Evolutionary conservation across 2,888 invertebrate genomes (phyloP).

Genomic region (Bursaphelenchus okinawaensis): DNA sequence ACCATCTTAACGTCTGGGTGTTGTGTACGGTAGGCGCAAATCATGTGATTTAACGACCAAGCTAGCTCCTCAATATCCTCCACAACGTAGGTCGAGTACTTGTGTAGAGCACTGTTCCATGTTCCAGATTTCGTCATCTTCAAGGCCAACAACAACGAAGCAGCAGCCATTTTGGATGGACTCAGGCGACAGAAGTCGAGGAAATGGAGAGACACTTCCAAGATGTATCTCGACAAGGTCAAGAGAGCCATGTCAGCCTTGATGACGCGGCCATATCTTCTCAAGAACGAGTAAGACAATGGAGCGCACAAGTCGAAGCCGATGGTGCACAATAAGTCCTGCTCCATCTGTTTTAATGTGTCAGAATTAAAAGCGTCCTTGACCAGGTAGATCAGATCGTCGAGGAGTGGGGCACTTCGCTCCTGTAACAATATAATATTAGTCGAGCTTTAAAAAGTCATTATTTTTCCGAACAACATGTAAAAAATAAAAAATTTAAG

Average conservation of each 20-base stretch:
- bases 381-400: conserved; percentile 93
- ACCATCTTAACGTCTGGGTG: conserved; percentile 29
- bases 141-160: conserved; percentile 78
- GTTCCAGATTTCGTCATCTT: conserved; percentile 65
- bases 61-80: conserved; percentile 43
- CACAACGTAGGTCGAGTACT: conserved; percentile 43
- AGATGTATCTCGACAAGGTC: conserved; percentile 85
- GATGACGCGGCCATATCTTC: conserved; percentile 74
- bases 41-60: conserved; percentile 47
- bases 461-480: neutral
- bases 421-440: conserved; percentile 66
- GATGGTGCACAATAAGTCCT: conserved; percentile 73
- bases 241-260: conserved; percentile 77
- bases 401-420: conserved; percentile 82
- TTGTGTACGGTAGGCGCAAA: conserved; percentile 16
- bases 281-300: conserved; percentile 89
- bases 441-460: neutral
- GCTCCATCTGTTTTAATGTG: conserved; percentile 79
- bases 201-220: conserved; percentile 87
- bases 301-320: conserved; percentile 89
- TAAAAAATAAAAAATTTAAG: too few species aligned
- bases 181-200: conserved; percentile 73
- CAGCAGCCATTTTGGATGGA: conserved; percentile 85
- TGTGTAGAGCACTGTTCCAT: conserved; percentile 37
- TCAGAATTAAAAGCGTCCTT: neutral